These are phyloP conservation scores for Phengaris alcon DNA, from an alignment of 2,888 invertebrate species.

Conservation along the genomic window DNA sequence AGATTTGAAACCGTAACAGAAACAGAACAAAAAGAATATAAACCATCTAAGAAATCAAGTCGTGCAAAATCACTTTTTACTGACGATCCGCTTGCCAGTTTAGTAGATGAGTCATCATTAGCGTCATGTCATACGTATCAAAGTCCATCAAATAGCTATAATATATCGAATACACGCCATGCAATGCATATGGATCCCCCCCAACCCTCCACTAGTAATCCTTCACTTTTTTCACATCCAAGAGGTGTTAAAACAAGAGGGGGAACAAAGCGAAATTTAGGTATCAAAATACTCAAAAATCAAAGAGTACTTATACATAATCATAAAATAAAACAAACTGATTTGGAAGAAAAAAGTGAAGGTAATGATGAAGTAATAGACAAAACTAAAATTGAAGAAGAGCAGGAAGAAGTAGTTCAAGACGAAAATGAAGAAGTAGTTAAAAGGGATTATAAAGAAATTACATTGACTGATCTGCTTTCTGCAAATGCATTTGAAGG, in stretches of 20 bases:
- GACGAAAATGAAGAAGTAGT: too few relatives aligned
- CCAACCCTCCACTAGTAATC: constrained; percentile 23
- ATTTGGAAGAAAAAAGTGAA: constrained; percentile 24
- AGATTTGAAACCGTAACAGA: constrained; percentile 20
- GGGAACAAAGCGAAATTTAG: constrained; percentile 19
- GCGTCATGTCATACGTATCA: not conserved
- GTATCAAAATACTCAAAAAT: constrained; percentile 22
- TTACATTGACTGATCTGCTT: constrained; percentile 3
- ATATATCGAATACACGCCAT: not conserved
- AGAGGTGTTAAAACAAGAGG: constrained; percentile 23
- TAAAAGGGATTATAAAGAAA: not conserved
- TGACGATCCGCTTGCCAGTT: constrained; percentile 4
- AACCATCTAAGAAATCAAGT: not conserved
- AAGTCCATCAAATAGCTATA: not conserved
- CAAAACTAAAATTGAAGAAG: too few relatives aligned
- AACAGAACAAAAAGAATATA: constrained; percentile 10
- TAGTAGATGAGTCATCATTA: not conserved
- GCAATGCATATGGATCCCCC: not conserved
- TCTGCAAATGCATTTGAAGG: not conserved
- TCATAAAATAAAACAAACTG: constrained; percentile 19
- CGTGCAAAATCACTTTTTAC: constrained; percentile 20
- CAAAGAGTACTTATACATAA: not conserved
- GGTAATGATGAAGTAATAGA: constrained; percentile 12
- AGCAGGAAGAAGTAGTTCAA: too few relatives aligned
- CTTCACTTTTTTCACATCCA: not conserved